These are phyloP conservation scores for Tachina grossa DNA, from an alignment of 2,888 invertebrate species.

Conservation along the genomic window DNA sequence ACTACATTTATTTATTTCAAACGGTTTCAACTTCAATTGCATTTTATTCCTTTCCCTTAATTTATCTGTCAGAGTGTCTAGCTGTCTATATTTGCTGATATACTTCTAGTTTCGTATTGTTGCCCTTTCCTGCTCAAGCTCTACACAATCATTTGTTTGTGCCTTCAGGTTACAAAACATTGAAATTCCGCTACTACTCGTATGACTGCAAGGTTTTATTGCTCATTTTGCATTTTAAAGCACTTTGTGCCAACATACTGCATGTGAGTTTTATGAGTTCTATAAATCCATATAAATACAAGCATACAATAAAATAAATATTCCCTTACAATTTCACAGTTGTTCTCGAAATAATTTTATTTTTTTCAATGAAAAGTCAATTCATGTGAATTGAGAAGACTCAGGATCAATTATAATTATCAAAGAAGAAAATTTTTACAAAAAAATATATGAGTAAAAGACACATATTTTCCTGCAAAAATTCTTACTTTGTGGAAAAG, in stretches of 20 bases:
- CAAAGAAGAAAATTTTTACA: not conserved
- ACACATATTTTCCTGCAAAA: too few relatives aligned
- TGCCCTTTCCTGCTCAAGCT: not conserved
- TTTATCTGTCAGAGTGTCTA: conserved; percentile 29
- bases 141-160: not conserved
- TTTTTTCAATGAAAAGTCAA: conserved; percentile 6
- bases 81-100: conserved; percentile 34
- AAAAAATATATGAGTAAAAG: too few relatives aligned
- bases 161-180: conserved; percentile 7
- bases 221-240: conserved; percentile 57
- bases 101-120: conserved; percentile 15
- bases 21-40: conserved; percentile 16
- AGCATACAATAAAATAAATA: not conserved
- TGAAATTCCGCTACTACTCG: not conserved
- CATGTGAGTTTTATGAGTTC: not conserved
- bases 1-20: conserved; percentile 11
- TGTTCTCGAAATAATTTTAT: conserved; percentile 49
- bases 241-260: conserved; percentile 35
- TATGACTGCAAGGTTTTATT: conserved; percentile 51
- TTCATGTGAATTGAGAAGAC: not conserved
- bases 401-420: not conserved
- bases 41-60: conserved; percentile 27
- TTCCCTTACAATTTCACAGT: conserved; percentile 41
- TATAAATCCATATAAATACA: not conserved
- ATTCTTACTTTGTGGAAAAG: too few relatives aligned